Evolutionary conservation across 2,113 vertebrate genomes (phyloP).

Genomic region (Romanogobio albipinnatus): DNA sequence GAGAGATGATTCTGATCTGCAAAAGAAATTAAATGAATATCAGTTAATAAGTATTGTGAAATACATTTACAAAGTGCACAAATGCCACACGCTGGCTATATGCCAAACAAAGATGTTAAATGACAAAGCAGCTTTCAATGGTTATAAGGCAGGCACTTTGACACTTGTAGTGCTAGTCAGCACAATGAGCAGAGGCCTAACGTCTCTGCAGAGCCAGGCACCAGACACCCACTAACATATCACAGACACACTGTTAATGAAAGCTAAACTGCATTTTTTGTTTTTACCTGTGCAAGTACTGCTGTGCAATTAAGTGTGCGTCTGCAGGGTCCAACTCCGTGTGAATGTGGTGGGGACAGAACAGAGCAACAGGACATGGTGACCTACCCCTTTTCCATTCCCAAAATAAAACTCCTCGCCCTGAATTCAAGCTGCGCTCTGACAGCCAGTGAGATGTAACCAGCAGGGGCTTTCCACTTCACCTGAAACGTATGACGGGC

Average conservation of each 20-base stretch:
- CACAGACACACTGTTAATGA: neutral
- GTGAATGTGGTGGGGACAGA: conserved; percentile 64
- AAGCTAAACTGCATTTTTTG: conserved; percentile 47
- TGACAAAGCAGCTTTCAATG: neutral
- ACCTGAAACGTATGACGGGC: conserved; percentile 67
- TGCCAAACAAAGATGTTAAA: conserved; percentile 1
- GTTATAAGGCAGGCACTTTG: neutral
- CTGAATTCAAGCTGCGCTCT: conserved; percentile 66
- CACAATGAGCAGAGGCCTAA: conserved; percentile 6
- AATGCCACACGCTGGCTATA: neutral
- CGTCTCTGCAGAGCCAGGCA: conserved; percentile 11
- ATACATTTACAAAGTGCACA: neutral
- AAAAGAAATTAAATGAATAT: neutral
- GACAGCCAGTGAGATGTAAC: conserved; percentile 54
- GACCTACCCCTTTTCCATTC: conserved; percentile 63
- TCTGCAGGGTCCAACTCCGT: conserved; percentile 68
- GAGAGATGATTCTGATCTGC: conserved; percentile 23
- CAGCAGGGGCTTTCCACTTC: conserved; percentile 67
- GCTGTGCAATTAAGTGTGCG: conserved; percentile 67
- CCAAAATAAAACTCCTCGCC: conserved; percentile 82
- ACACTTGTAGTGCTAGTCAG: neutral
- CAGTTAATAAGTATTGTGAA: neutral
- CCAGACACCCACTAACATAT: neutral
- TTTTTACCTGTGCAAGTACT: conserved; percentile 77
- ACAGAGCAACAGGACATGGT: conserved; percentile 57